phyloP scores from a whole-genome alignment of 2,113 vertebrate species.

The Pseudopodoces humilis region DNA sequence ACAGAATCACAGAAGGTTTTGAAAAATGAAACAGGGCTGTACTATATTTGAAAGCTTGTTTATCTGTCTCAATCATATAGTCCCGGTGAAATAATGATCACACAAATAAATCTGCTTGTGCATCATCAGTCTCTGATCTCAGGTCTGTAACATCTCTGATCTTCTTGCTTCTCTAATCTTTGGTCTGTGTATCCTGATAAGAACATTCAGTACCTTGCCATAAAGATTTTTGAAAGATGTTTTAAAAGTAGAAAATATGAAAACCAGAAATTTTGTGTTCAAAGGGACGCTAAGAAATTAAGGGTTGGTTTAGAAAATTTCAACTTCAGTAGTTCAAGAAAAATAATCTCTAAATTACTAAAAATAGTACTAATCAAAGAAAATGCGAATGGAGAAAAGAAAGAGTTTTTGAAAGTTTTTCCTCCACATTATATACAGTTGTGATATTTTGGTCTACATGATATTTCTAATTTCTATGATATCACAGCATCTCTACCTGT shows the following conservation, averaged over 20 bases:
- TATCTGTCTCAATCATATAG: background rate
- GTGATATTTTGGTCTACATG: background rate
- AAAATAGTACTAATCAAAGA: background rate
- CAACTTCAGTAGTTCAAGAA: background rate
- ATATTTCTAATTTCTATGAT: background rate
- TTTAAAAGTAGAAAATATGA: background rate
- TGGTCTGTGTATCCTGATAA: background rate
- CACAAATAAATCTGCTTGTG: background rate
- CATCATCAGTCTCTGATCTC: background rate
- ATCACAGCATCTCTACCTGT: background rate
- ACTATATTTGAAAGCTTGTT: background rate
- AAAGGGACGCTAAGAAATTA: background rate
- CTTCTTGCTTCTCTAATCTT: background rate
- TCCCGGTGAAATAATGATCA: background rate
- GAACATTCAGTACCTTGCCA: background rate
- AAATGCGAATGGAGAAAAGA: background rate
- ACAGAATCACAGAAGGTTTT: background rate
- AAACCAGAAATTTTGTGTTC: background rate
- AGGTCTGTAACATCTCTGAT: background rate
- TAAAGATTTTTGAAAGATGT: background rate
- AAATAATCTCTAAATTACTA: background rate
- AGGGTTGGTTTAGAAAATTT: background rate
- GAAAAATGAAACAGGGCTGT: background rate
- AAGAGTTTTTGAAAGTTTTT: background rate
- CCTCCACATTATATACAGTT: background rate